Evolutionary conservation across 2,888 invertebrate species (phyloP), one percentile per base, ranked within the genome.

Genomic region (Cantharis flavilabris): DNA sequence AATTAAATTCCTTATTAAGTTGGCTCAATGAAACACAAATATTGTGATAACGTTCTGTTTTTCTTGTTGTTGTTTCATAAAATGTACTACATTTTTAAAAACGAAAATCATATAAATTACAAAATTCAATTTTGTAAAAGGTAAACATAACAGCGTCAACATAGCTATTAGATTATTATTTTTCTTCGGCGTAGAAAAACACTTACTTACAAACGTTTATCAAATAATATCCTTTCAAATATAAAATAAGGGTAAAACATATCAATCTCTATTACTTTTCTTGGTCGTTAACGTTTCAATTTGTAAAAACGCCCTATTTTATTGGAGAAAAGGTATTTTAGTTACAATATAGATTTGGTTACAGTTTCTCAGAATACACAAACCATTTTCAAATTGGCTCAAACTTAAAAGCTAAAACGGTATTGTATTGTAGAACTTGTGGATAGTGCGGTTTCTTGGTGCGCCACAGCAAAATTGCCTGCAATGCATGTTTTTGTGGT

Each of bases 361-460:
- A 70, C 71, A 76, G 71, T 76, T 78, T 28, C 23, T 14, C 64
- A 70, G 70, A 76, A 79, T 76, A 79, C 76, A 76, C 71, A 79
- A 74, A 79, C 76, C 72, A 79, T 74, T 79, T 79, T 76, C 74
- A 79, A 76, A 76, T 76, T 74, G 76, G 73, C 71, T 65, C 62
- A 69, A 73, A 73, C 70, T 73, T 79, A 72, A 79, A 79, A 76
- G 79, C 76, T 72, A 76, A 78, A 76, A 70, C 76, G 71, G 74
- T 74, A 69, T 76, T 69, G 73, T 73, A 73, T 73, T 78, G 75
- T 78, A 75, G 75, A 78, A 75, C 78, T 75, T 75, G 75, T 33
- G 75, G 75, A 75, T 78, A 78, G 70, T 75, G 71, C 26, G 78
- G 75, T 73, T 78, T 75, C 64, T 75, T 75, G 75, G 78, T 72